Evolutionary conservation across 2,888 invertebrate genomes (phyloP).

Genomic region (Trisateles emortualis): DNA sequence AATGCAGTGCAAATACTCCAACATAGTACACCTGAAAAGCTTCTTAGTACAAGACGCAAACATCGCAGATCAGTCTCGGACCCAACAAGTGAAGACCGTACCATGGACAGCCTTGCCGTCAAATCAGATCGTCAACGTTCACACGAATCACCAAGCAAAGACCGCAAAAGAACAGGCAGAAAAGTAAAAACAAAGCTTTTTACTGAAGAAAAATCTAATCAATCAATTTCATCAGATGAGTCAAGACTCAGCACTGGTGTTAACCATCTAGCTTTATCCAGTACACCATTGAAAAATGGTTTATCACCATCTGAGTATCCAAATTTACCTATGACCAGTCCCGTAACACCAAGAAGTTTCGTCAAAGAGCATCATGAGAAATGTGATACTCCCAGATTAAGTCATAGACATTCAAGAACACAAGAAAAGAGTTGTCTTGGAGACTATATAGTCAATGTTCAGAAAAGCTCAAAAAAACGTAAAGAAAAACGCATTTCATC

Average conservation of each 20-base stretch:
- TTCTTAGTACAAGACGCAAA: slow-evolving; percentile 61
- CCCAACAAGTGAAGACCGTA: slow-evolving; percentile 73
- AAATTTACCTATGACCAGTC: slow-evolving; percentile 61
- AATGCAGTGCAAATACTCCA: slow-evolving; percentile 70
- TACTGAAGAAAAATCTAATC: slow-evolving; percentile 65
- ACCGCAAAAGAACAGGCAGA: slow-evolving; percentile 64
- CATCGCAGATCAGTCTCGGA: slow-evolving; percentile 76
- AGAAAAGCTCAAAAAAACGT: slow-evolving; percentile 73
- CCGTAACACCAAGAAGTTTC: slow-evolving; percentile 67
- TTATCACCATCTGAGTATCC: slow-evolving; percentile 61
- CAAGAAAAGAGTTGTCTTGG: slow-evolving; percentile 77
- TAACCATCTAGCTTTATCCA: slow-evolving; percentile 67
- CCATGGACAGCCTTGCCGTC: slow-evolving; percentile 61
- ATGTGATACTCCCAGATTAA: slow-evolving; percentile 74
- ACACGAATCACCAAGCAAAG: slow-evolving; percentile 76
- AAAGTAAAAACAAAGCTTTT: slow-evolving; percentile 79
- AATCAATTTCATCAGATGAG: slow-evolving; percentile 74
- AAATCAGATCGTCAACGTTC: slow-evolving; percentile 62
- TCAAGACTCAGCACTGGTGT: slow-evolving; percentile 65
- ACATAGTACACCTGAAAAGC: slow-evolving; percentile 75
- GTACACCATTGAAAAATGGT: slow-evolving; percentile 77
- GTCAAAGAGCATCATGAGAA: slow-evolving; percentile 64
- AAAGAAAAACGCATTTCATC: slow-evolving; percentile 67
- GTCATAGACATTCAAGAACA: slow-evolving; percentile 66
- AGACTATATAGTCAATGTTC: slow-evolving; percentile 69